Conservation (phyloP, 2,888 invertebrate species). For the Lithophane socia region DNA sequence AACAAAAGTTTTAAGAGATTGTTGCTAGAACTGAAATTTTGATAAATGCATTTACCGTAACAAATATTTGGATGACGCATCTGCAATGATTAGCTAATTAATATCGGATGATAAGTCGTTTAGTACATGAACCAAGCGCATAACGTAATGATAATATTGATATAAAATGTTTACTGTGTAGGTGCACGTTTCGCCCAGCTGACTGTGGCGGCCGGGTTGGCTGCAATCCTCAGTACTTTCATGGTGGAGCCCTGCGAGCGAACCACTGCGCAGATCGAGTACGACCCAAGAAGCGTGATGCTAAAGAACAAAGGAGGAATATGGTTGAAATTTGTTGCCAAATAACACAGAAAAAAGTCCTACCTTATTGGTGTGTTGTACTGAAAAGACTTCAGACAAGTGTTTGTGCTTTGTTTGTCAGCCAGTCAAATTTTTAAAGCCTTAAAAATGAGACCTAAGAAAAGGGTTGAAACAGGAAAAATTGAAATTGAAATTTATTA, state of each 20-base stretch:
- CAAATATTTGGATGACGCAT: constrained; percentile 34
- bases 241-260: constrained; percentile 81
- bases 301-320: constrained; percentile 88
- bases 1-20: constrained; percentile 20
- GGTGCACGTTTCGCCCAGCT: constrained; percentile 87
- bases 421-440: constrained; percentile 3
- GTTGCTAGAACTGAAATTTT: constrained; percentile 1
- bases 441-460: neutral
- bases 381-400: constrained; percentile 9
- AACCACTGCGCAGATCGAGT: constrained; percentile 82
- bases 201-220: constrained; percentile 81
- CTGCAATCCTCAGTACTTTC: constrained; percentile 78
- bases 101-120: constrained; percentile 41
- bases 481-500: constrained; percentile 3
- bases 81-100: constrained; percentile 37
- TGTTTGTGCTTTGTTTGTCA: constrained; percentile 1
- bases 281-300: constrained; percentile 87
- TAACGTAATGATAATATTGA: constrained; percentile 32
- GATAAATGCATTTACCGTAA: constrained; percentile 9
- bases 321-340: constrained; percentile 80
- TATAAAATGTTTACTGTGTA: constrained; percentile 70
- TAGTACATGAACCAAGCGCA: neutral
- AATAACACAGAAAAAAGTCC: constrained; percentile 36
- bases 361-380: constrained; percentile 19
- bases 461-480: neutral